phyloP scores from a whole-genome alignment of 2,797 vertebrate genomes.

The Orestias chungarensis region DNA sequence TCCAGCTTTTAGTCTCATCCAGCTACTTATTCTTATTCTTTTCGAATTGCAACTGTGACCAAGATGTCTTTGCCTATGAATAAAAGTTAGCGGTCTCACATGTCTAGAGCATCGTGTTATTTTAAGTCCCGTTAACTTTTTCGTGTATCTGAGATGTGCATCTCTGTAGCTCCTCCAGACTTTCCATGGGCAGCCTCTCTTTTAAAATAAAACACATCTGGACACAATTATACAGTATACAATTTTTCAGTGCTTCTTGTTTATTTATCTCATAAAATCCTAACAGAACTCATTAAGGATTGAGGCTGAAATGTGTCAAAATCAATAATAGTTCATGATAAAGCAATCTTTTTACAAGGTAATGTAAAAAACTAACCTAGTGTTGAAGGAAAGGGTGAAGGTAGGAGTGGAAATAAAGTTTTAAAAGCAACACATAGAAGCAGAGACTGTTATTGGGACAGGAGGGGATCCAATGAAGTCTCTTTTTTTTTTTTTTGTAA shows the following conservation, averaged over 20 bases:
- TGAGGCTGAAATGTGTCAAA: background rate
- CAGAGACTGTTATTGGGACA: conserved; percentile 72
- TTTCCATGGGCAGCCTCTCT: background rate
- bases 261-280: background rate
- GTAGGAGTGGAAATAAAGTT: conserved; percentile 70
- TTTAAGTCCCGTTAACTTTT: too few relatives aligned
- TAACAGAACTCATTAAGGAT: background rate
- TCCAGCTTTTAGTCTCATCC: background rate
- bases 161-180: too few relatives aligned
- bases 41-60: background rate
- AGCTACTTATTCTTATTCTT: background rate
- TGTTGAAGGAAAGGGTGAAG: conserved; percentile 64
- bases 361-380: conserved; percentile 52
- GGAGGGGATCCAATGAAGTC: conserved; percentile 51
- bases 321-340: background rate
- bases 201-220: background rate
- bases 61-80: background rate
- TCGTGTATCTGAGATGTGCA: too few relatives aligned
- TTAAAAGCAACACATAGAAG: conserved; percentile 28
- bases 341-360: background rate
- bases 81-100: background rate
- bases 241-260: background rate
- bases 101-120: background rate
- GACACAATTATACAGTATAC: too few relatives aligned
- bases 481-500: conserved; percentile 66